Percentiles rank a stretch among this genome's conserved stretches.
Evolutionary conservation across 2,797 vertebrate species (phyloP).

Genomic region (Onychomys torridus): DNA sequence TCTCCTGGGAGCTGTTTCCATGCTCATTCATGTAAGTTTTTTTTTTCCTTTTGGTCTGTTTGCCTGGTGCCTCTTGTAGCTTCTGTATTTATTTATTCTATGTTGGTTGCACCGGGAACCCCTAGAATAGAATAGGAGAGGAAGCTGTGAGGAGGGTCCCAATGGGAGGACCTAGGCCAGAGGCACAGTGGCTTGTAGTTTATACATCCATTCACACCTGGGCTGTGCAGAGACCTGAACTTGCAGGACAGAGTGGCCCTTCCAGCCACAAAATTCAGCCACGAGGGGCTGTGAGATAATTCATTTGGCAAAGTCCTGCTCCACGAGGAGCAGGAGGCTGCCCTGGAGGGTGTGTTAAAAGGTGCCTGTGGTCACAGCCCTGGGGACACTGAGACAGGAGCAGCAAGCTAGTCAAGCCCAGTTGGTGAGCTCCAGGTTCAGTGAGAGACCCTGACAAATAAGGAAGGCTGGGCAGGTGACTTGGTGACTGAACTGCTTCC

Average conservation of each 20-base stretch:
- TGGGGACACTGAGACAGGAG: neutral
- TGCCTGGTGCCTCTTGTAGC: neutral
- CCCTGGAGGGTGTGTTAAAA: neutral
- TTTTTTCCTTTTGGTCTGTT: neutral
- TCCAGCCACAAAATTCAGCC: neutral
- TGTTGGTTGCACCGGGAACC: neutral
- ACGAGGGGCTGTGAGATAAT: neutral
- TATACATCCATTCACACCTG: no score
- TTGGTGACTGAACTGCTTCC: neutral
- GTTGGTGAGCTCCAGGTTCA: neutral
- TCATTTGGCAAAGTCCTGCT: neutral
- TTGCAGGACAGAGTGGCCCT: rapidly evolving
- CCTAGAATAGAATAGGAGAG: slow-evolving; percentile 48
- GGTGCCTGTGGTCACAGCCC: neutral
- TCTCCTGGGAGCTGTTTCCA: neutral
- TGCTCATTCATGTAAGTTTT: neutral
- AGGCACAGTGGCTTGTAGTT: neutral
- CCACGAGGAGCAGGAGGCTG: neutral
- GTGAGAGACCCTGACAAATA: neutral
- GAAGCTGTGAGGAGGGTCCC: neutral
- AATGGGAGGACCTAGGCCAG: rapidly evolving
- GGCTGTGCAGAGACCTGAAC: neutral
- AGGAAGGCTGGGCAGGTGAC: neutral
- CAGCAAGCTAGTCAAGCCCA: neutral
- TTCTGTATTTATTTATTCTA: neutral